Evolutionary conservation across 1,140 invertebrate genomes (phyloP), one percentile per base, ranked within the genome.

Genomic region (Theocolax elegans): DNA sequence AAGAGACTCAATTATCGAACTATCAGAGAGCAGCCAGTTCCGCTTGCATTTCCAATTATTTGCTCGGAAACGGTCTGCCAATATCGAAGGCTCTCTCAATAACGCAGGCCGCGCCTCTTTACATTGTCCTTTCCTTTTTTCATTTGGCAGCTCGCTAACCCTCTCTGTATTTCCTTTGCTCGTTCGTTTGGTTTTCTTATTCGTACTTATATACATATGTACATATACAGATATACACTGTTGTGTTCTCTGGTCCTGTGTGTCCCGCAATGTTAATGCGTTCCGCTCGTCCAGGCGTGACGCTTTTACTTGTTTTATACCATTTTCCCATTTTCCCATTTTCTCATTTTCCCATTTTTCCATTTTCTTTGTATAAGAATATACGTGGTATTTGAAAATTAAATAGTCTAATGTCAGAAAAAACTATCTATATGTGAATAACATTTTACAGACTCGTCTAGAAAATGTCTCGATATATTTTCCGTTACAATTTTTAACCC

Each of bases 1-100:
- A 86, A 85, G 83, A 81, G 84, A 85, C 82, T 84, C 84, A 86
- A 86, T 86, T 86, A 86, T 86, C 81, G 80, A 86, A 82, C 83
- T 83, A 86, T 84, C 83, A 83, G 79, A 79, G 79, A 69, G 75
- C 77, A 77, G 77, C 74, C 74, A 78, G 79, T 84, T 81, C 83
- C 81, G 83, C 83, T 86, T 83, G 83, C 83, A 84, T 85, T 86
- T 86, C 81, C 83, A 86, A 86, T 86, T 85, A 85, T 85, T 85
- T 84, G 81, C 77, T 80, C 78, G 80, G 81, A 83, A 86, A 84
- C 79, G 81, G 81, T 83, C 81, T 84, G 82, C 81, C 83, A 83
- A 84, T 85, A 83, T 81, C 79, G 78, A n/a, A n/a, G 75, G 73
- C 64, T 75, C 77, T 79, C 76, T 78, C 77, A 80, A 82, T 83